phyloP scores from a whole-genome alignment of 2,113 vertebrate species.

The Sialia sialis region DNA sequence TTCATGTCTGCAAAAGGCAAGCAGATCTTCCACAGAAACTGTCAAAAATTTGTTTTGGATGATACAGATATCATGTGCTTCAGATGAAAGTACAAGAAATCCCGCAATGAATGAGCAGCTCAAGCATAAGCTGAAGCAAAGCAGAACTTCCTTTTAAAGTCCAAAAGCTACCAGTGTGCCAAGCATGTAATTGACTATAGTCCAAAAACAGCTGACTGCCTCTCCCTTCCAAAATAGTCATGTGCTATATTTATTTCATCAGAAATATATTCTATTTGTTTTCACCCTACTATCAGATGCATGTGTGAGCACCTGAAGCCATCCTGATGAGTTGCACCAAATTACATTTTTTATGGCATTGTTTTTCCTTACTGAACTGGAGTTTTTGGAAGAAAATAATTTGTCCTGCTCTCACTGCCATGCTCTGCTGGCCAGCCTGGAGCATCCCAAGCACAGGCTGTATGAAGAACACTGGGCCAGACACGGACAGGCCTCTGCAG shows the following conservation, averaged over 20 bases:
- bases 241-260: neutral
- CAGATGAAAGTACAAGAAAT: slow-evolving; percentile 12
- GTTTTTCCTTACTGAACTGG: neutral
- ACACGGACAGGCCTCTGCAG: neutral
- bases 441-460: neutral
- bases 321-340: neutral
- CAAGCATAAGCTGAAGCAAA: neutral
- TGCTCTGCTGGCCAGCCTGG: neutral
- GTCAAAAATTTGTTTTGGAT: neutral
- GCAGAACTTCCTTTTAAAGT: neutral
- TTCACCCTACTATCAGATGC: neutral
- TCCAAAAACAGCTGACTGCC: neutral
- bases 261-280: neutral
- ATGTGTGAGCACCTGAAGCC: neutral
- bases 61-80: neutral
- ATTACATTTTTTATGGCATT: neutral
- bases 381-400: neutral
- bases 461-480: accelerated
- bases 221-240: neutral
- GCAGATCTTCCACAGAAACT: neutral
- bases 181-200: neutral
- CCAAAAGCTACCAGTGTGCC: neutral
- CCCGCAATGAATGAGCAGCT: neutral
- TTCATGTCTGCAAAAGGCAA: neutral
- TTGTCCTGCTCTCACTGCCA: accelerated